A percentile compares a stretch with the other conserved stretches of the same genome.
phyloP scores from a whole-genome alignment of 1,140 invertebrate genomes.

The Papilio dardanus region DNA sequence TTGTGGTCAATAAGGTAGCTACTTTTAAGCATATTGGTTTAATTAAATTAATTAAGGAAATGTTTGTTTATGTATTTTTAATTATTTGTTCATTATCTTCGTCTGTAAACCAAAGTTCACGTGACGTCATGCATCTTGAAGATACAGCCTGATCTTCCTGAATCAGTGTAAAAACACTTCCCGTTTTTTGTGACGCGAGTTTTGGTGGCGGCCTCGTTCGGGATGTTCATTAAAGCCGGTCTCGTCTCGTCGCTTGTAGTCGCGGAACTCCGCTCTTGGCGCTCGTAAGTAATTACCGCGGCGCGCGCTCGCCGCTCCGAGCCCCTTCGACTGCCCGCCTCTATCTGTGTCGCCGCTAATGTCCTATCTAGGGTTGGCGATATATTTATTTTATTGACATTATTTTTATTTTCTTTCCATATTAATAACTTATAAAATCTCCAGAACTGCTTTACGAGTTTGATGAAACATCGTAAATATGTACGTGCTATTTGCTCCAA shows the following conservation, averaged over 20 bases:
- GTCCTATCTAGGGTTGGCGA: neutral
- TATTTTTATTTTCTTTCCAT: neutral
- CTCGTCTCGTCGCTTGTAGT: neutral
- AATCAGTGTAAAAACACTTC: conserved; percentile 18
- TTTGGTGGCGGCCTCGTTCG: conserved; percentile 15
- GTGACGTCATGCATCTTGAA: neutral
- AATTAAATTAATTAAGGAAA: conserved; percentile 4
- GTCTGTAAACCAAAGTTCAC: neutral
- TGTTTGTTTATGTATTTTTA: neutral
- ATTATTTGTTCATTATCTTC: conserved; percentile 1
- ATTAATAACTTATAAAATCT: no score
- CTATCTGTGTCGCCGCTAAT: conserved; percentile 31
- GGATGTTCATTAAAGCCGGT: conserved; percentile 24
- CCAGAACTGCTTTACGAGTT: no score
- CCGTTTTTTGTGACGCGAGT: conserved; percentile 22
- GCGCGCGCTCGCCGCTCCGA: conserved; percentile 10
- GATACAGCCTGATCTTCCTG: conserved; percentile 4
- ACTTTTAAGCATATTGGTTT: neutral
- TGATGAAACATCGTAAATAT: no score
- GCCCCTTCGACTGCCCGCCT: conserved; percentile 30
- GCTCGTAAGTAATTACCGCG: conserved; percentile 27
- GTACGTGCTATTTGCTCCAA: no score
- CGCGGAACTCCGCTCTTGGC: conserved; percentile 26
- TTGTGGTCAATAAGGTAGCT: neutral
- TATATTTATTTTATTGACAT: neutral